Base-by-base conservation (phyloP, 1,140 invertebrate genomes). In the Lepidurus couesii region DNA sequence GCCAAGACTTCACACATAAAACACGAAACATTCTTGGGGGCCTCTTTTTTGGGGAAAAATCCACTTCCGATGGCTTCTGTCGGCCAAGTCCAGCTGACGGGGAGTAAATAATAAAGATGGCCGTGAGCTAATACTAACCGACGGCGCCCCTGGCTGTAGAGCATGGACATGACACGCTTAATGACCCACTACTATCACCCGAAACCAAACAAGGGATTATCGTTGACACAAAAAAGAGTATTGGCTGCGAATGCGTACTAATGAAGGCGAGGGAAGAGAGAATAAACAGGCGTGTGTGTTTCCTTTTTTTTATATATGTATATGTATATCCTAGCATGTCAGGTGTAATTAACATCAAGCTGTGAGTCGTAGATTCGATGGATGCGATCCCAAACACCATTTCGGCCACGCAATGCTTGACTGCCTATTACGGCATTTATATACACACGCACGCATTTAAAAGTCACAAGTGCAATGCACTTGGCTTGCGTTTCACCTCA, bases 141-240 rank as follows among this genome's bases (percentile, higher is more conserved):
- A 65, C 8, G 21, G 53, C 53, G n/a, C 53, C 53, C n/a, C 53
- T n/a, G 53, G 53, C 53, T 65, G 53, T 65, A 65, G 53, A 65
- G 53, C 53, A 65, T 65, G 53, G 53, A 65, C 53, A 65, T 65
- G 53, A 65, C 53, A 65, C n/a, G n/a, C n/a, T 65, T 65, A 65
- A 65, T 65, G 53, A 65, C 53, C 53, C 53, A 65, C 53, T 65
- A 7, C 53, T 34, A 34, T 34, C 53, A 65, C n/a, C 53, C 53
- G n/a, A 65, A 65, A 65, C 53, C 53, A 65, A 65, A 65, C 53
- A 65, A 65, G 16, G 53, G 16, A 13, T 65, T 21, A 34, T 34
- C 34, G 2, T 21, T 65, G 53, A 65, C 53, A 65, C 53, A 65
- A 65, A 65, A 65, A 34, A 34, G 34, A 65, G 53, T 65, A 65